These are phyloP conservation scores for Sarcophaga peregrina DNA, from an alignment of 1,140 invertebrate species.

Conservation along the genomic window DNA sequence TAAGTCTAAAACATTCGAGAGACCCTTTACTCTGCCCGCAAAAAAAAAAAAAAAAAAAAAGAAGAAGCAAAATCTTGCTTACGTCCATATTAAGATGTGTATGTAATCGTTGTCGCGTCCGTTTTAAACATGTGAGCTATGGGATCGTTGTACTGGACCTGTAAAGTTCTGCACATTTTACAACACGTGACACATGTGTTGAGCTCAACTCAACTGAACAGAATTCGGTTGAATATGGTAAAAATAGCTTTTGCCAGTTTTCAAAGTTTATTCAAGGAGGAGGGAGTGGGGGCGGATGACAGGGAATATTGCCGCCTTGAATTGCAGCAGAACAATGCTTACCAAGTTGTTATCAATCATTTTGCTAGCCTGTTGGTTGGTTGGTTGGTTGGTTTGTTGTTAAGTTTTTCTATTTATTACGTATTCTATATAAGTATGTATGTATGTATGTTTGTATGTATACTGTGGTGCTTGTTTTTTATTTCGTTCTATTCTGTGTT, in stretches of 20 bases:
- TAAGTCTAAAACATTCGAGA: too few species aligned
- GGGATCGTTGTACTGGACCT: constrained; percentile 45
- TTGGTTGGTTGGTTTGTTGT: background rate
- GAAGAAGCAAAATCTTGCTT: too few species aligned
- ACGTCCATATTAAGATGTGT: background rate
- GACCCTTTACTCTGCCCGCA: too few species aligned
- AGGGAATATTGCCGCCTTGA: background rate
- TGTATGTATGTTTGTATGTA: too few species aligned
- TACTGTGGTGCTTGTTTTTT: background rate
- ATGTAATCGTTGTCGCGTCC: constrained; percentile 22
- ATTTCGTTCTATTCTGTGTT: background rate
- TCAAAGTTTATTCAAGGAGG: background rate
- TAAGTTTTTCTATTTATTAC: constrained; percentile 29
- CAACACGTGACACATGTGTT: constrained; percentile 44
- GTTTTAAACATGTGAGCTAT: constrained; percentile 46
- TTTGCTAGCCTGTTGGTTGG: background rate
- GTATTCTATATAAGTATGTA: background rate
- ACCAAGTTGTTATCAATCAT: too few species aligned
- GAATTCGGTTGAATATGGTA: background rate
- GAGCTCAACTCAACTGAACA: background rate
- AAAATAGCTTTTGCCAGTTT: constrained; percentile 25
- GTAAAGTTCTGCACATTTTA: constrained; percentile 40
- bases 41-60: too few species aligned
- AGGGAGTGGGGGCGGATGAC: background rate
- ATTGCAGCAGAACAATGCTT: background rate